Evolutionary conservation across 2,797 vertebrate genomes (phyloP).

Genomic region (Onychomys leucogaster): DNA sequence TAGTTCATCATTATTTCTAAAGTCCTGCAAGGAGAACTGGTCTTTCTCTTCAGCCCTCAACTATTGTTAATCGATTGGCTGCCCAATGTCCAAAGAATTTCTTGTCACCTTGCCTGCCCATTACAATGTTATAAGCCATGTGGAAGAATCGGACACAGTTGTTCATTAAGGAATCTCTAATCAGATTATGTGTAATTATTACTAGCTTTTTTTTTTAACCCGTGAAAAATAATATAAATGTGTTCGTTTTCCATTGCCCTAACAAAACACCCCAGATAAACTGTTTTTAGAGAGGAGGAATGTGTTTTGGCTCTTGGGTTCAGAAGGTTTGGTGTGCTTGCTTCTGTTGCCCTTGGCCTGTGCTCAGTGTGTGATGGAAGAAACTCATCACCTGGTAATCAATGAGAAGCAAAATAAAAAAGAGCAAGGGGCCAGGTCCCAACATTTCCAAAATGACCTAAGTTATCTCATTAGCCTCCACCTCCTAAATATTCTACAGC

Average conservation of each 20-base stretch:
- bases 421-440: neutral
- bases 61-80: neutral
- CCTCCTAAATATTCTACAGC: neutral
- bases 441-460: neutral
- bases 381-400: too few relatives aligned
- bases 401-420: neutral
- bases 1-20: neutral
- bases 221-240: neutral
- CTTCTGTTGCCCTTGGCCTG: neutral
- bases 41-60: neutral
- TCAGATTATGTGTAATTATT: neutral
- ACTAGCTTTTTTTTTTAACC: neutral
- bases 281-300: neutral
- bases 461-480: too few relatives aligned
- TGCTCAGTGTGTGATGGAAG: too few relatives aligned
- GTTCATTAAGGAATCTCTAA: conserved; percentile 39
- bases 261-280: neutral
- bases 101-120: neutral
- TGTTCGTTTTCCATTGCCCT: neutral
- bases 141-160: neutral
- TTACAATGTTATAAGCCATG: neutral
- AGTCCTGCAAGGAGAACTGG: neutral
- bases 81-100: neutral
- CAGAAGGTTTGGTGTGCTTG: neutral
- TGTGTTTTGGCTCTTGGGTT: neutral